phyloP scores from a whole-genome alignment of 2,888 invertebrate genomes.

The Agonopterix subpropinquella region DNA sequence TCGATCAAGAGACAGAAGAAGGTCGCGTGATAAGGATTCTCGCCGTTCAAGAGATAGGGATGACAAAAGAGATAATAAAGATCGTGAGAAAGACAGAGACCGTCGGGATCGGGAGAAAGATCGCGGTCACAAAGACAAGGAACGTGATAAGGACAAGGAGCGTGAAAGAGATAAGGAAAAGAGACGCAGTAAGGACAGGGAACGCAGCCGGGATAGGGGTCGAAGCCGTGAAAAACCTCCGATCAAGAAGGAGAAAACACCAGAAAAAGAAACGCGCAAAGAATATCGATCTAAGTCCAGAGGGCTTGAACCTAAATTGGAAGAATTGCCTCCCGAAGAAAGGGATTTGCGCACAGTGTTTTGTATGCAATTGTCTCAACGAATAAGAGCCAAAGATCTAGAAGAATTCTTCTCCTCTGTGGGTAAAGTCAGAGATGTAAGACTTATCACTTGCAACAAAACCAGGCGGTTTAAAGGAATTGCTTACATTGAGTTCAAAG shows the following conservation, averaged over 20 bases:
- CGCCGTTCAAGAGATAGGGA: conserved; percentile 35
- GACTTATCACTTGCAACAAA: conserved; percentile 99
- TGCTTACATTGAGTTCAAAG: conserved; percentile 99
- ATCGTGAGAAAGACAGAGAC: conserved; percentile 43
- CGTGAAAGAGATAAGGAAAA: conserved; percentile 25
- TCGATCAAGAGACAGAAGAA: conserved; percentile 64
- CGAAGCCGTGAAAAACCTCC: conserved; percentile 37
- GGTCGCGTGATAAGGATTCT: conserved; percentile 32
- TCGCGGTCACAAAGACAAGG: conserved; percentile 42
- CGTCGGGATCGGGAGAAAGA: conserved; percentile 32
- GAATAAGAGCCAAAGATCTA: conserved; percentile 93
- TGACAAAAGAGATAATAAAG: conserved; percentile 26
- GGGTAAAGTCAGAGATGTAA: conserved; percentile 98
- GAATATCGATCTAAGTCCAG: conserved; percentile 65
- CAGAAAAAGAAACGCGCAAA: conserved; percentile 44
- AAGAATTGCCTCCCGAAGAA: conserved; percentile 95
- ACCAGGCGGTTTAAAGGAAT: conserved; percentile 99
- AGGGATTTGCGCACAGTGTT: conserved; percentile 99
- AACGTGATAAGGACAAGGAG: conserved; percentile 46
- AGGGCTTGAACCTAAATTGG: conserved; percentile 76
- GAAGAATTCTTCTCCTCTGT: conserved; percentile 99
- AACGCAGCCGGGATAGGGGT: conserved; percentile 48
- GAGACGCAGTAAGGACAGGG: conserved; percentile 45
- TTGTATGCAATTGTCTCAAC: conserved; percentile 98
- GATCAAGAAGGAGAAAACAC: conserved; percentile 36